Conservation (phyloP, 2,113 vertebrate species). For the Caranx ignobilis region DNA sequence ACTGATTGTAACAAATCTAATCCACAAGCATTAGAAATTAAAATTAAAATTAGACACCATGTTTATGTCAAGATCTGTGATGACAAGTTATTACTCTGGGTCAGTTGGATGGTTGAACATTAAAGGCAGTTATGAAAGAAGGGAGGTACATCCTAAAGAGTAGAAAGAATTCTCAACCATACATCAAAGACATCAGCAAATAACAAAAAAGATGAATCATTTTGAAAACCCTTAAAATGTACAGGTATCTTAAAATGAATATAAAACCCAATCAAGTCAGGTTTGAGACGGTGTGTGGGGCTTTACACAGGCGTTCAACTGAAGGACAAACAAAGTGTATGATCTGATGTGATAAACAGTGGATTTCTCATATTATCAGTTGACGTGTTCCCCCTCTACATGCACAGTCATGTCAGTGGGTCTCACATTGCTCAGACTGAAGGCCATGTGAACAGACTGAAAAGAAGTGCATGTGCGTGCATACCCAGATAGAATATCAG, state of each 20-base stretch:
- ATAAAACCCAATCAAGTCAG: no score
- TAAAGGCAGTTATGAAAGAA: not conserved
- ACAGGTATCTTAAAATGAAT: no score
- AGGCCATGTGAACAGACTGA: constrained; percentile 31
- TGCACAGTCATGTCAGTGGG: not conserved
- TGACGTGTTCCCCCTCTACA: constrained; percentile 12
- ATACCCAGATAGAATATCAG: constrained; percentile 24
- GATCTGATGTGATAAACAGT: not conserved
- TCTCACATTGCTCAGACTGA: constrained; percentile 24
- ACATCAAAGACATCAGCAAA: not conserved
- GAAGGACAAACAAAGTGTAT: not conserved
- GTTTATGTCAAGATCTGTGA: no score
- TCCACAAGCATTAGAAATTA: no score
- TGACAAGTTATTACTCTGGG: not conserved
- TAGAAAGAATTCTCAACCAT: not conserved
- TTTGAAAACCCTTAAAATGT: no score
- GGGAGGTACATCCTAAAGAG: no score
- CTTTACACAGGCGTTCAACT: no score
- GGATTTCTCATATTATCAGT: not conserved
- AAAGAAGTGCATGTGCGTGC: constrained; percentile 22
- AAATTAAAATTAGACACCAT: no score
- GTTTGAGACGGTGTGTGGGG: no score
- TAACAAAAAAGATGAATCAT: not conserved
- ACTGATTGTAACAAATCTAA: no score
- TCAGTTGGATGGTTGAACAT: not conserved